Base-by-base conservation (phyloP, 2,113 vertebrate genomes). In the Takifugu flavidus region DNA sequence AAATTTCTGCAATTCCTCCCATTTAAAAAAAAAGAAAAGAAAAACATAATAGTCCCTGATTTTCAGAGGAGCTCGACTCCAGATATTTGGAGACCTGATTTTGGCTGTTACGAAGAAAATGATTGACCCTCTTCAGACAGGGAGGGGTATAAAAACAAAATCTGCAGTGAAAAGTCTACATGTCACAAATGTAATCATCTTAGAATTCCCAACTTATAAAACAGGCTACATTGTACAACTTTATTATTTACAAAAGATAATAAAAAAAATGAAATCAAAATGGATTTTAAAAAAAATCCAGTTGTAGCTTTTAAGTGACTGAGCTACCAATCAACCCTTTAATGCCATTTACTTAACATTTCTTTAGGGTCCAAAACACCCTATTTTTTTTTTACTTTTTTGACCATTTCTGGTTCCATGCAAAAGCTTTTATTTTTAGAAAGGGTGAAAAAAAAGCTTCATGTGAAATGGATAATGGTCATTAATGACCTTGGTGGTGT, bases 201-300 rank as follows among this genome's bases (percentile, higher is more conserved):
- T 66, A 75, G 70, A 78, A 52, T 53, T 29, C 76, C 73, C 63
- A 79, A 83, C 79, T 80, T 80, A 84, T 39, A 77, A 83, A 77
- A 83, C 47, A 78, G 60, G 70, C 65, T 67, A 66, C 65, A 79
- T 59, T 69, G 65, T 67, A 83, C 77, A 82, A 69, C 68, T 73
- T 61, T 70, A 55, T 66, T 88, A 82, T 84, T 82, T 87, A 87
- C 80, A 89, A 86, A 87, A 78, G 59, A 82, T 84, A 70, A 53
- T 75, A 74, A 61, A 62, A 69, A 81, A 80, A 74, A 62, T 67
- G 7, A 84, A 88, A 85, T 80, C 65, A 84, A 83, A 81, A 73
- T 4, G 8, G 8, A 56, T 74, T 75, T 53, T 61, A 56, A 62
- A 49, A 63, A 39, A 39, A 39, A 79, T 74, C 71, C 74, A 62